Conservation (phyloP, 92 coral and sea anemone species). For the Scolanthus callimorphus region DNA sequence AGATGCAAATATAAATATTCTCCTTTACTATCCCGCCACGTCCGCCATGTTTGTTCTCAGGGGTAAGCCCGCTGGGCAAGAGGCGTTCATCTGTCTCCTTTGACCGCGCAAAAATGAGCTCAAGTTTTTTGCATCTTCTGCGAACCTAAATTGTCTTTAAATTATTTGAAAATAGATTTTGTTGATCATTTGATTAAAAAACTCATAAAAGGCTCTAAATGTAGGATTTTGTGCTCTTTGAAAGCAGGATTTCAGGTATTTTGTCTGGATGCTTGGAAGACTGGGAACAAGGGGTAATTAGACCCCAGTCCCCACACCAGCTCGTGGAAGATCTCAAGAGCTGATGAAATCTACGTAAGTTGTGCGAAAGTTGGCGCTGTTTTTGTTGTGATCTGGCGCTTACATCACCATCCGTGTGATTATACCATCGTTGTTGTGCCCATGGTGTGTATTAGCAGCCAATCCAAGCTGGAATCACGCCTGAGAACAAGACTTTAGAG, state of each 20-base stretch:
- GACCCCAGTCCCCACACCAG: conserved; percentile 16
- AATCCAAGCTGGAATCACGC: too few species aligned
- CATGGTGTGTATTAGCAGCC: neutral
- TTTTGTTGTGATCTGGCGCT: conserved; percentile 30
- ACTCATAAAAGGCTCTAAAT: too few species aligned
- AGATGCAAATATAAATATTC: neutral
- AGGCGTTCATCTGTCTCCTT: neutral
- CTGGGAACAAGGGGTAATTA: conserved; percentile 32
- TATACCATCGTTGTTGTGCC: neutral
- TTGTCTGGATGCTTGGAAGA: neutral
- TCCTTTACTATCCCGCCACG: neutral
- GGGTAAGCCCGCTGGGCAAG: conserved; percentile 27
- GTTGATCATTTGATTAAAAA: too few species aligned
- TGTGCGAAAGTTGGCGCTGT: conserved; percentile 3
- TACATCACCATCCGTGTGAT: conserved; percentile 16
- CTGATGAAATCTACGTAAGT: conserved; percentile 28
- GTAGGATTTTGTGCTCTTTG: too few species aligned
- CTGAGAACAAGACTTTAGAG: too few species aligned
- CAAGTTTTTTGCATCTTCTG: too few species aligned
- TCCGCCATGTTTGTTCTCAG: conserved; percentile 14
- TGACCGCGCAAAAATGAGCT: conserved; percentile 16
- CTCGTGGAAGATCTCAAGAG: conserved; percentile 4
- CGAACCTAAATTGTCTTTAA: too few species aligned
- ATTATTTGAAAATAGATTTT: too few species aligned
- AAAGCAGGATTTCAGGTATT: neutral